A percentile compares a stretch with the other conserved stretches of the same genome.
These are phyloP conservation scores for Trogon melanurus DNA, from an alignment of 2,113 vertebrate genomes.

Conservation along the genomic window DNA sequence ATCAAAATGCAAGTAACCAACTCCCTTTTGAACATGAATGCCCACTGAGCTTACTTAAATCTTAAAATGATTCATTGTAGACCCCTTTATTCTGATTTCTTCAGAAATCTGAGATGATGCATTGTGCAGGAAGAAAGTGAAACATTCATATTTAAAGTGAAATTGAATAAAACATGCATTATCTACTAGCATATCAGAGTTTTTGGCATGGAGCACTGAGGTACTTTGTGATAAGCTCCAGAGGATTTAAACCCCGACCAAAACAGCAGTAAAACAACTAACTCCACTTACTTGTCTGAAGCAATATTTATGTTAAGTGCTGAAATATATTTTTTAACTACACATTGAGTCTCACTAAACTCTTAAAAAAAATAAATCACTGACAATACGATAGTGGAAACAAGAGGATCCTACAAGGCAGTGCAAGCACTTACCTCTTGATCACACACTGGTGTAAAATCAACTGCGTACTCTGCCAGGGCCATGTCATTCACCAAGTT, in stretches of 20 bases:
- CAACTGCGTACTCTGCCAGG: constrained; percentile 69
- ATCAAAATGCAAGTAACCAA: background rate
- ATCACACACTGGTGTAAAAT: background rate
- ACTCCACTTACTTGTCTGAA: background rate
- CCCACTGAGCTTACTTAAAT: background rate
- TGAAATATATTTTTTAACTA: background rate
- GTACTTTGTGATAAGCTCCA: background rate
- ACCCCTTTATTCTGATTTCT: background rate
- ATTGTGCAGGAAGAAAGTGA: background rate
- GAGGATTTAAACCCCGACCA: background rate
- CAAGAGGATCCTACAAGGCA: background rate
- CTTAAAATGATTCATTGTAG: background rate
- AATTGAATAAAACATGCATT: background rate
- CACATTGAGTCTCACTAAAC: background rate
- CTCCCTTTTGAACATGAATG: background rate
- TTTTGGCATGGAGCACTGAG: background rate
- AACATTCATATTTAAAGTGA: background rate
- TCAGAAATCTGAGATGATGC: background rate
- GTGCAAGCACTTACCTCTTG: constrained; percentile 23
- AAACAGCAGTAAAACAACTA: background rate
- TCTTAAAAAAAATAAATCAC: background rate
- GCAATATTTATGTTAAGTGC: background rate
- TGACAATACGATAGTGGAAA: background rate
- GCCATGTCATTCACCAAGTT: constrained; percentile 70
- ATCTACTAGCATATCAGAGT: background rate